phyloP scores from a whole-genome alignment of 2,888 invertebrate species.

The Podabrus alpinus region DNA sequence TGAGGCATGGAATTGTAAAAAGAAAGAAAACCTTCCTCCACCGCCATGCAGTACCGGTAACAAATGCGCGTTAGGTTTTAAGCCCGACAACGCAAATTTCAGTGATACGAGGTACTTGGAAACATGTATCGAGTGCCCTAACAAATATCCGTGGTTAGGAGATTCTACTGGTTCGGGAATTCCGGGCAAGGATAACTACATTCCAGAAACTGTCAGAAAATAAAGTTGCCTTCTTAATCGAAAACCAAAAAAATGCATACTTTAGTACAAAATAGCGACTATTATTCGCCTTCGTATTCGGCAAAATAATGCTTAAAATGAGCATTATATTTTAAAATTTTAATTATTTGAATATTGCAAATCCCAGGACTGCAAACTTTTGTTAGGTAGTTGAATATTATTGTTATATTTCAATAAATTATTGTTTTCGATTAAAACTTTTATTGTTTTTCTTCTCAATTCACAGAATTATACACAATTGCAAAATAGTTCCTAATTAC shows the following conservation, averaged over 20 bases:
- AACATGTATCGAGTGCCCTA: conserved; percentile 84
- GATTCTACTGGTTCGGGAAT: conserved; percentile 84
- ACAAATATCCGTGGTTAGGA: conserved; percentile 85
- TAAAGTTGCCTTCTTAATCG: conserved; percentile 9
- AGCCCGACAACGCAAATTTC: conserved; percentile 74
- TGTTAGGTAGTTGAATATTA: neutral
- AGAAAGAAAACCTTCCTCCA: conserved; percentile 68
- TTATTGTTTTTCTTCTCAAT: neutral
- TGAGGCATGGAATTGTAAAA: conserved; percentile 83
- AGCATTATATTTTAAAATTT: neutral
- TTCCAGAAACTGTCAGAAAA: conserved; percentile 67
- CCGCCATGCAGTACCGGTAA: conserved; percentile 80
- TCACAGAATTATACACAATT: neutral
- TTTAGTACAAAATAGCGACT: neutral
- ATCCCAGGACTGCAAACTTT: neutral
- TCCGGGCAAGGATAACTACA: conserved; percentile 78
- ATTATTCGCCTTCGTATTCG: neutral
- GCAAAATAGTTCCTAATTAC: neutral
- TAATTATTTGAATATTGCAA: neutral
- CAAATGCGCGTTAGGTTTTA: conserved; percentile 83
- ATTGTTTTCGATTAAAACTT: neutral
- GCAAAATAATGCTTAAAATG: neutral
- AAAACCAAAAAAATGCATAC: neutral
- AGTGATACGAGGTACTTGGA: conserved; percentile 86
- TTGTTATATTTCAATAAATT: neutral